These are phyloP conservation scores for Xestobium rufovillosum DNA, from an alignment of 2,888 invertebrate species.

Conservation along the genomic window DNA sequence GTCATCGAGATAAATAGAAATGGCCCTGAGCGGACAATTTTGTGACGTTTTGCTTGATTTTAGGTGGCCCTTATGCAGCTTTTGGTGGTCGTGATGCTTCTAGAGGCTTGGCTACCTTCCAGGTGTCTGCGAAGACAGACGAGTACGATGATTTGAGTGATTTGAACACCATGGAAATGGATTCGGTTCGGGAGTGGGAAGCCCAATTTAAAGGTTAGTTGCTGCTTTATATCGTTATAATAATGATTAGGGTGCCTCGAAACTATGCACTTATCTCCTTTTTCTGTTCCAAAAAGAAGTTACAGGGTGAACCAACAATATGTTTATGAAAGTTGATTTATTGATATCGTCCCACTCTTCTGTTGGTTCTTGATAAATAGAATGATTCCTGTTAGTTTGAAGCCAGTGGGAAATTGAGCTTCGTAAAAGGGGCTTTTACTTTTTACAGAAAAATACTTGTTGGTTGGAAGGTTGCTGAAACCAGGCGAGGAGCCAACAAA, in stretches of 20 bases:
- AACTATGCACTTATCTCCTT: no score
- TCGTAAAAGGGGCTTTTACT: no score
- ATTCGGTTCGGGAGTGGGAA: conserved; percentile 94
- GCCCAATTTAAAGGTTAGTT: conserved; percentile 85
- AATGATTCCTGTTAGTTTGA: no score
- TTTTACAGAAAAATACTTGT: conserved; percentile 81
- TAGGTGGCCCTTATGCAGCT: conserved; percentile 88
- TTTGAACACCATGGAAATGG: conserved; percentile 88
- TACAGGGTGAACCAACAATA: no score
- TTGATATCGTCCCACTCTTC: no score
- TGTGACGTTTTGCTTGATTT: conserved; percentile 22
- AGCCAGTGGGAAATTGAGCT: no score
- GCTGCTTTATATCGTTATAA: background rate
- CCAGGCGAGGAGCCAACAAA: conserved; percentile 85
- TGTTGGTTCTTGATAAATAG: no score
- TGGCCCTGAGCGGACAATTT: no score
- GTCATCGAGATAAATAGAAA: no score
- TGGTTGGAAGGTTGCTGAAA: conserved; percentile 81
- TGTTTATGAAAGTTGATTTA: no score
- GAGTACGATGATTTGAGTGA: conserved; percentile 95
- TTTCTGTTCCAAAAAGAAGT: no score
- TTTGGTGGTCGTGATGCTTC: conserved; percentile 96
- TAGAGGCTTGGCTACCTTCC: conserved; percentile 89
- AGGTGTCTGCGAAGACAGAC: conserved; percentile 68
- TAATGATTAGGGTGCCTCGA: no score